These are phyloP conservation scores for Neodiprion lecontei DNA, from an alignment of 1,140 invertebrate species.

Conservation along the genomic window DNA sequence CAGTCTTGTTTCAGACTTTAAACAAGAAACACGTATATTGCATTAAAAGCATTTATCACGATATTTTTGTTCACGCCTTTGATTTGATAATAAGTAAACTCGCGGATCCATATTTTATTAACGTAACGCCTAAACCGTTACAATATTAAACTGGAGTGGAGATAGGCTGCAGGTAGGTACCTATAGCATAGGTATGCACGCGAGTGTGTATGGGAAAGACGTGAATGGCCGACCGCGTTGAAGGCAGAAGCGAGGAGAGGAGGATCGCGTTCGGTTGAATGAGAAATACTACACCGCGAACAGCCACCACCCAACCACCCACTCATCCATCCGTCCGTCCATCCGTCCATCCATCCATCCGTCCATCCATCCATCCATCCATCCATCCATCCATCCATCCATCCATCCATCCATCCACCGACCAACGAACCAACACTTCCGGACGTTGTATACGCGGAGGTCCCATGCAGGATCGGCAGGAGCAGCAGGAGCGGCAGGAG, in stretches of 20 bases:
- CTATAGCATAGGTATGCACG: not conserved
- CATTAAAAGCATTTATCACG: too few relatives aligned
- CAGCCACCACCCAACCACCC: constrained; percentile 54
- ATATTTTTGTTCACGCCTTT: too few relatives aligned
- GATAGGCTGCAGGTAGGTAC: not conserved
- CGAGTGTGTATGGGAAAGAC: constrained; percentile 24
- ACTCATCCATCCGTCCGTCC: too few relatives aligned
- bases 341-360: constrained; percentile 44
- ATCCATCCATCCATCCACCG: not conserved
- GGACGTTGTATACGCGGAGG: not conserved
- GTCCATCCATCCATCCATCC: constrained; percentile 40
- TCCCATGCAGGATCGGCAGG: too few relatives aligned
- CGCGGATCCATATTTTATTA: too few relatives aligned
- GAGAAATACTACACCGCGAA: constrained; percentile 63
- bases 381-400: constrained; percentile 21
- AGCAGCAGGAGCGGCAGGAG: constrained; percentile 23
- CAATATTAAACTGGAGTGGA: constrained; percentile 45
- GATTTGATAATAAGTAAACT: too few relatives aligned
- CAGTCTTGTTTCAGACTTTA: too few relatives aligned
- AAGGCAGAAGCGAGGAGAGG: constrained; percentile 44
- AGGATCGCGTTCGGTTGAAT: constrained; percentile 61
- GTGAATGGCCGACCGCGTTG: constrained; percentile 57
- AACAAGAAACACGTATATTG: too few relatives aligned
- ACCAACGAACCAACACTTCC: not conserved
- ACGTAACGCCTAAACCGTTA: too few relatives aligned